Evolutionary conservation across 2,888 invertebrate genomes (phyloP), one percentile per base, ranked within the genome.

Genomic region (Malthinus seriepunctatus): DNA sequence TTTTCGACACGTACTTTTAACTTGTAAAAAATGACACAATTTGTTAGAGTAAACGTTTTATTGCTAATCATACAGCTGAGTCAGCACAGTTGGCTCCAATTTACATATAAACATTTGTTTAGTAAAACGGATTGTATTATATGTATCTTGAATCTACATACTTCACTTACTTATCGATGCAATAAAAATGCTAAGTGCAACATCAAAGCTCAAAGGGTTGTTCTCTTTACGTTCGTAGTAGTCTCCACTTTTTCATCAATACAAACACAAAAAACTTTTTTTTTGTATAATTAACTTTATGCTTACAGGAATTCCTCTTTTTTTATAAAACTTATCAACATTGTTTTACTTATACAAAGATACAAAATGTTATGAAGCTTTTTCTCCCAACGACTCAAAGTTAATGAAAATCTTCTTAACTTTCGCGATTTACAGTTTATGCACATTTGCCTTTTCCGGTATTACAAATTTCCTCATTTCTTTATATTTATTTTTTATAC

Each of bases 11-110:
- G 63, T 64, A 65, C 64, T 67, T 69, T 63, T 51, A 53, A 53
- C 56, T 60, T 46, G 63, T 67, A 68, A 69, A 68, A 69, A 69
- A 69, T 68, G 65, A 63, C 52, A 62, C 68, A 47, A 70, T 69
- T 70, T 69, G 69, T 68, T 68, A 63, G 63, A 63, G 68, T 67
- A 68, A 68, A 69, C 67, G 67, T 66, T 69, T 69, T 68, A 69
- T 69, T 69, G 69, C 66, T 69, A 68, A 69, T 69, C 69, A 67
- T 67, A 56, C 54, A 63, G 63, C 49, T 67, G 67, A 68, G 57
- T 66, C 65, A 65, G 67, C 51, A 51, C 51, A 50, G 57, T 62
- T 55, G 51, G 50, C 11, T 56, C 35, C 45, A 35, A 50, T 65
- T 56, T 65, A 59, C 66, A 64, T 65, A 58, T 54, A 45, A 46